Conservation (phyloP, 2,797 vertebrate genomes). For the Kryptolebias ocellatus region DNA sequence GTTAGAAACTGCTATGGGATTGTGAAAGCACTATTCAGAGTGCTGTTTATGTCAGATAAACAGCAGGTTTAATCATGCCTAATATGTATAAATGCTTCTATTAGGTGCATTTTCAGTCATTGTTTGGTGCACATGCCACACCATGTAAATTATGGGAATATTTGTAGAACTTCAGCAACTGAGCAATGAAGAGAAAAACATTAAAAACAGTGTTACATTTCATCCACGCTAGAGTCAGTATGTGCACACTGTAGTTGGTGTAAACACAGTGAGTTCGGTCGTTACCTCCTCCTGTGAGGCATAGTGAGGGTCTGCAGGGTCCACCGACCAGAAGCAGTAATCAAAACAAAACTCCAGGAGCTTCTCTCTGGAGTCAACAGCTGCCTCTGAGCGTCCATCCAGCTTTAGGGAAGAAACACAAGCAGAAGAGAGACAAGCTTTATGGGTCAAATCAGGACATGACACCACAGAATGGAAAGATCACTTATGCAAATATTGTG, state of each 20-base stretch:
- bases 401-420: conserved; percentile 74
- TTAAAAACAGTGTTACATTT: no score
- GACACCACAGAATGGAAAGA: background rate
- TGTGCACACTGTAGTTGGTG: background rate
- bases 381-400: conserved; percentile 84
- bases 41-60: no score
- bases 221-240: background rate
- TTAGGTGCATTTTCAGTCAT: no score
- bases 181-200: no score
- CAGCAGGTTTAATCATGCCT: no score
- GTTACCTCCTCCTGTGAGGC: conserved; percentile 96
- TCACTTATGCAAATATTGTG: background rate
- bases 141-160: no score
- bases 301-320: conserved; percentile 88
- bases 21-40: no score
- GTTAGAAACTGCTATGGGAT: no score
- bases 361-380: conserved; percentile 89
- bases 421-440: background rate
- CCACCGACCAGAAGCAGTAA: conserved; percentile 98
- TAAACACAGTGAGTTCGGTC: conserved; percentile 14
- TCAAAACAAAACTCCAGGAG: conserved; percentile 93
- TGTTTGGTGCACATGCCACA: no score
- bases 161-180: no score
- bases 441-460: background rate
- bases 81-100: no score